Base-by-base conservation (phyloP, 2,888 invertebrate genomes). In the Platerodrilus igneus region DNA sequence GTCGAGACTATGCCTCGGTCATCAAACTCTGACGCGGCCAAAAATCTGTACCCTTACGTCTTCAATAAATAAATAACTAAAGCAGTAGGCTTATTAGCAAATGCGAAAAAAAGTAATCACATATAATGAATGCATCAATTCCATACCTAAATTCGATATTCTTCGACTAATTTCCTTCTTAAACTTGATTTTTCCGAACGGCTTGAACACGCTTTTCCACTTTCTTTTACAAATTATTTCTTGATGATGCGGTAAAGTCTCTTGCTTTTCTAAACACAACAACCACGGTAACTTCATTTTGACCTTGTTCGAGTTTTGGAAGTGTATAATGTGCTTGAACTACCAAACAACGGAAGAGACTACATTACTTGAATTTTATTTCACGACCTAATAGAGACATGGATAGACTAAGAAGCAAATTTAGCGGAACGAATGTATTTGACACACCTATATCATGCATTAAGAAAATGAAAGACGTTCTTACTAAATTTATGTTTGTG, bases 211-310 rank as follows among this genome's bases (percentile, higher is more conserved):
- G 6, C 28, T 26, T 34, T 10, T 32, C 41, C 44, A 41, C 15
- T 33, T 39, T 9, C 41, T 32, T 34, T 40, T 43, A 15, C 27
- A n/a, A 19, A 17, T 26, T 8, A 20, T 21, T 37, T 36, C 18
- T 21, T 19, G 14, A 26, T 5, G 14, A 15, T 26, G 18, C 13
- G 11, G 48, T 27, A 49, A 36, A 7, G 41, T 43, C 23, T 35
- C 42, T 22, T 42, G 43, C 14, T 45, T 38, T 31, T 42, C 51
- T 6, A 57, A 42, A 47, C 62, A 61, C 41, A 53, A 37, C 18
- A 58, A 45, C 58, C 60, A 60, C 36, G 53, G 56, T 28, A 62
- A 33, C 46, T 60, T 61, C 61, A 63, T 63, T 21, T 33, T 25
- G 11, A 25, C 11, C 11, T 11, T 25, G 11, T 25, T 25, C 25